Evolutionary conservation across 2,888 invertebrate genomes (phyloP), one percentile per base, ranked within the genome.

Genomic region (Agrilus cyanescens): DNA sequence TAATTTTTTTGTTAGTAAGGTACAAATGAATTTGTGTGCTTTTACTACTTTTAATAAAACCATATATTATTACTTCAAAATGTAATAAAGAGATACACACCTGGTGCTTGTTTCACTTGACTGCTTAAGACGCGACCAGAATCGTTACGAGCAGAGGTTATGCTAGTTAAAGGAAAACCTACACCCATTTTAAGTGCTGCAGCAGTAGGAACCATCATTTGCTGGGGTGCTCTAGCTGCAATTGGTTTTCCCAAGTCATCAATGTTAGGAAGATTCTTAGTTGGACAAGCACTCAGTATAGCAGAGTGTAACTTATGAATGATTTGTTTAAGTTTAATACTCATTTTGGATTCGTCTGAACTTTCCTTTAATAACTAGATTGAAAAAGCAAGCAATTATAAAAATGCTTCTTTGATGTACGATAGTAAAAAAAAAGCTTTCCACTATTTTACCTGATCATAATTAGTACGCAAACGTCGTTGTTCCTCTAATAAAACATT

Each of bases 101-200:
- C 75, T 72, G 74, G 73, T 48, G 70, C 60, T 12, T 57, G 48
- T 30, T 72, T 70, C 10, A 76, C 67, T 46, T 67, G 66, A 50
- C 67, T 79, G 48, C 78, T 79, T 44, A 78, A 60, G 32, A 78
- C 73, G 58, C 85, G 76, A 51, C 80, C 79, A 50, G 78, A 76
- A 65, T 80, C 81, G 55, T 80, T 80, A 69, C 82, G 80, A 18
- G 71, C 71, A 10, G 68, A 60, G 44, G 80, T 77, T 53, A 81
- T 72, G 20, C 30, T 41, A 67, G 80, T 80, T 58, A 86, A 70
- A 52, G 86, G 85, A 71, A 86, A 86, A 49, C 85, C 86, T 52
- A 86, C 85, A 51, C 86, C 85, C 83, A 85, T 85, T 75, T 87
- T 87, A 51, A 86, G 71, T 44, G 86, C 85, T 39, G 86, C 85